These are phyloP conservation scores for Beris morrisii DNA, from an alignment of 2,888 invertebrate genomes.

Conservation along the genomic window DNA sequence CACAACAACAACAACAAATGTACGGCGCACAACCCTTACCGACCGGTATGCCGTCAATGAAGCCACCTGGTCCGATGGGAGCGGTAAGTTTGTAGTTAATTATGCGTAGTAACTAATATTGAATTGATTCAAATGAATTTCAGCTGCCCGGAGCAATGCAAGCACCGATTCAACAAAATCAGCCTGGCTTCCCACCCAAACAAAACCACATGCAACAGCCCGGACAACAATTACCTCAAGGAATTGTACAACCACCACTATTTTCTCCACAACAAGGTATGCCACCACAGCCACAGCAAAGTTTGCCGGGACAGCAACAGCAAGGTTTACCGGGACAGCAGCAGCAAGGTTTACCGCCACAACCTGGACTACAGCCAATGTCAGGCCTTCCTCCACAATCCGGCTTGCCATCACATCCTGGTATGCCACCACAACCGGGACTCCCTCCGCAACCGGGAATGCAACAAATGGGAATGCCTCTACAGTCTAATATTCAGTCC, in stretches of 20 bases:
- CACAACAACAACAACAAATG: constrained; percentile 38
- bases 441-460: constrained; percentile 31
- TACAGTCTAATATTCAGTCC: constrained; percentile 30
- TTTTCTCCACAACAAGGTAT: constrained; percentile 17
- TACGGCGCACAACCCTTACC: background rate
- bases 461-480: constrained; percentile 28
- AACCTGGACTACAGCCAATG: constrained; percentile 32
- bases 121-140: background rate
- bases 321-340: constrained; percentile 34
- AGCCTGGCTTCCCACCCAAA: background rate
- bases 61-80: constrained; percentile 33
- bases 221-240: constrained; percentile 18
- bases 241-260: constrained; percentile 15
- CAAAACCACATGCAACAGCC: constrained; percentile 26
- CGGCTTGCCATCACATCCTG: constrained; percentile 30
- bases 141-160: constrained; percentile 8
- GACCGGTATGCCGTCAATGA: background rate
- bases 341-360: constrained; percentile 25
- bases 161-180: constrained; percentile 1
- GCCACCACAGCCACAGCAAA: constrained; percentile 16
- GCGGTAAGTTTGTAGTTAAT: background rate
- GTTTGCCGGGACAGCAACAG: constrained; percentile 30
- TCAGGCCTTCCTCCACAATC: constrained; percentile 39
- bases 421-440: constrained; percentile 33
- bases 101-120: background rate